Evolutionary conservation across 2,113 vertebrate genomes (phyloP).

Genomic region (Aphelocoma coerulescens): DNA sequence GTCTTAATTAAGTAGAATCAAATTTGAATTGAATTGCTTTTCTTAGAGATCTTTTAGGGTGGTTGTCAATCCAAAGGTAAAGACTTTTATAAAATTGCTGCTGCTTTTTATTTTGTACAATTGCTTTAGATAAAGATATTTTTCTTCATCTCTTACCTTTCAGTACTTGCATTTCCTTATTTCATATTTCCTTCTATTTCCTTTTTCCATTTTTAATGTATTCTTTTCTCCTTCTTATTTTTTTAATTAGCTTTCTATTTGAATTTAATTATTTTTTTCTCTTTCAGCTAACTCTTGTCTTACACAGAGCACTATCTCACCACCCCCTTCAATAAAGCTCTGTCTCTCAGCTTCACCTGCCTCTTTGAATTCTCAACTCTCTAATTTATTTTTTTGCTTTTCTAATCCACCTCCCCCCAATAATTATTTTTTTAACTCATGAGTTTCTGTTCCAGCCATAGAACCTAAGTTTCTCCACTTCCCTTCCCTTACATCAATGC

Average conservation of each 20-base stretch:
- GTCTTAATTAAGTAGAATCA: slow-evolving; percentile 57
- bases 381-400: slow-evolving; percentile 24
- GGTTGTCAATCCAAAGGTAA: slow-evolving; percentile 58
- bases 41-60: slow-evolving; percentile 39
- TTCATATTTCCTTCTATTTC: slow-evolving; percentile 29
- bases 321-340: slow-evolving; percentile 32
- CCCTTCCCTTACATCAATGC: background rate
- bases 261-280: slow-evolving; percentile 57
- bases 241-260: slow-evolving; percentile 57
- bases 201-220: slow-evolving; percentile 47
- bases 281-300: slow-evolving; percentile 44
- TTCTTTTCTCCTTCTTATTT: slow-evolving; percentile 40
- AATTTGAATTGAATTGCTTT: slow-evolving; percentile 57
- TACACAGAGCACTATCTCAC: slow-evolving; percentile 35
- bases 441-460: background rate
- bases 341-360: slow-evolving; percentile 23
- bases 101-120: slow-evolving; percentile 45
- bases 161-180: slow-evolving; percentile 29
- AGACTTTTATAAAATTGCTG: slow-evolving; percentile 24
- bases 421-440: slow-evolving; percentile 31
- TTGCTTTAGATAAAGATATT: slow-evolving; percentile 46
- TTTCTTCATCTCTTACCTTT: slow-evolving; percentile 53
- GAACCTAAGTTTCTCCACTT: background rate
- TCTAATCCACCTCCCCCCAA: background rate
- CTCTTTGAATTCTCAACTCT: slow-evolving; percentile 16